These are phyloP conservation scores for Physella acuta DNA, from an alignment of 1,140 invertebrate genomes.

Conservation along the genomic window DNA sequence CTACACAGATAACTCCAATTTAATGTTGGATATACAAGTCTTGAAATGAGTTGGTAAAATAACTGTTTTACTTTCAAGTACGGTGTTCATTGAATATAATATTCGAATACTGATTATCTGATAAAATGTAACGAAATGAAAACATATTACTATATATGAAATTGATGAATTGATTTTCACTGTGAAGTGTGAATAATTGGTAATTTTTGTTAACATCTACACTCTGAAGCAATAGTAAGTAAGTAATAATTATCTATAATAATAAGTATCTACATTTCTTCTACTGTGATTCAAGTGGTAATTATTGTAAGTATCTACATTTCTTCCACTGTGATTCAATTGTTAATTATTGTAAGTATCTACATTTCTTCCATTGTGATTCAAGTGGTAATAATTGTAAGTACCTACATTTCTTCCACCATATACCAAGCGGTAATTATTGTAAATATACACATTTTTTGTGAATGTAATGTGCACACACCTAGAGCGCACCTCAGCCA, in stretches of 20 bases:
- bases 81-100: not conserved
- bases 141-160: not conserved
- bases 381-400: not conserved
- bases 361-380: not conserved
- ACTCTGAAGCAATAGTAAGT: not conserved
- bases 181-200: not conserved
- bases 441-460: not conserved
- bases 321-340: not conserved
- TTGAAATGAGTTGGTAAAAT: not conserved
- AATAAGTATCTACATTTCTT: not conserved
- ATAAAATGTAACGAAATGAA: not conserved
- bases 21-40: not conserved
- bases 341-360: not conserved
- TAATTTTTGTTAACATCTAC: not conserved
- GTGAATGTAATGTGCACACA: too few species aligned
- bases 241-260: not conserved
- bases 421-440: not conserved
- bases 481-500: too few species aligned
- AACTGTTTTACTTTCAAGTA: not conserved
- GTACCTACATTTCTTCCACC: not conserved
- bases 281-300: not conserved
- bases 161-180: not conserved
- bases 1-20: not conserved
- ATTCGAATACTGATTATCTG: not conserved
- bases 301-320: not conserved